Evolutionary conservation across 2,888 invertebrate genomes (phyloP), one percentile per base, ranked within the genome.

Genomic region (Hypolimnas misippus): DNA sequence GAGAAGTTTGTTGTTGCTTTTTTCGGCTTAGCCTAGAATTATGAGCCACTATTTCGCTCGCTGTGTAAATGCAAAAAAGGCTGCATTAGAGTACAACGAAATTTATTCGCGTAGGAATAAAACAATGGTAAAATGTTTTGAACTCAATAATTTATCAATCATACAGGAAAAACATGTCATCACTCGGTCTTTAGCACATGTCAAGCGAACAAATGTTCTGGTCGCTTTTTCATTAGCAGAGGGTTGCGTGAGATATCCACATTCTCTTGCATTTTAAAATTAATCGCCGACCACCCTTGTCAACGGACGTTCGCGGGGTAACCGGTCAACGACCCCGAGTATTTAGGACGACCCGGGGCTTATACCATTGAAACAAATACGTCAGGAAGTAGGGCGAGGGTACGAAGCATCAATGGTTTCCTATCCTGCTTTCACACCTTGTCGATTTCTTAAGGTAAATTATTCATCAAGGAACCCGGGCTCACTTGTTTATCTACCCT

Each of bases 251-350:
- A 74, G 72, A 71, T 70, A 75, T 76, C 74, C 79, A 82, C 86
- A 85, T 86, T 84, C 78, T 81, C 77, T 77, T 82, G 80, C 83
- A 82, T 87, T 89, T 89, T 84, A 85, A 86, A 88, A 87, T 87
- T 85, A 89, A 89, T 86, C 80, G 82, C 69, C 72, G 74, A 74
- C 83, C 83, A 84, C 89, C 90, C 89, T 82, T 87, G 87, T 87
- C 86, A 85, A 71, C 79, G 76, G 76, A 73, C 75, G 76, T 76
- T 70, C 70, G 74, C 75, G 75, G 75, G 75, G 77, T 76, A 78
- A 75, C 72, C 78, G 90, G 88, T 87, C 89, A 74, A 70, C 72
- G 88, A 89, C 84, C 90, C 78, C 83, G 77, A 72, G 76, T 83
- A 87, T 91, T 88, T 88, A 82, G 89, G 84, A 83, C 87, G 81